These are phyloP conservation scores for Druceiella hillmani DNA, from an alignment of 2,888 invertebrate species.

Conservation along the genomic window DNA sequence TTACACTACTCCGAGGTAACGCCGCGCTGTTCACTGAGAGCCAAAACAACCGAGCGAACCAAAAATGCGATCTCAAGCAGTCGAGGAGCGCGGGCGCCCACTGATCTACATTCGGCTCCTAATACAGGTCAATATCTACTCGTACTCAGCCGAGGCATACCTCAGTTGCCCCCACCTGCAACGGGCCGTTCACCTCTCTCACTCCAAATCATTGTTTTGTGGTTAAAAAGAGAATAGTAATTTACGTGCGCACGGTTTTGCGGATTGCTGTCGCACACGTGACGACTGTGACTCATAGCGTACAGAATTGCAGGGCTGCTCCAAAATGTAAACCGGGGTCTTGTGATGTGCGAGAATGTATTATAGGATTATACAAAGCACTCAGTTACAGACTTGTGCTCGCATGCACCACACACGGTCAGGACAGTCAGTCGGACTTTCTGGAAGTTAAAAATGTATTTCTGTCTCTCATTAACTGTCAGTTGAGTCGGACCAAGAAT, in stretches of 20 bases:
- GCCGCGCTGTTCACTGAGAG: too few species aligned
- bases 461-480: too few species aligned
- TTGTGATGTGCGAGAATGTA: background rate
- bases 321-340: too few species aligned
- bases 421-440: background rate
- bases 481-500: too few species aligned
- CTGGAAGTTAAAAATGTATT: too few species aligned
- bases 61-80: too few species aligned
- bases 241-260: too few species aligned
- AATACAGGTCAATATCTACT: conserved; percentile 55
- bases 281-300: conserved; percentile 38
- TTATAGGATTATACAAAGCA: background rate
- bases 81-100: conserved; percentile 50
- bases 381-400: background rate
- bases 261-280: too few species aligned
- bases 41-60: too few species aligned
- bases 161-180: too few species aligned
- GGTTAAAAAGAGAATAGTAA: conserved; percentile 50
- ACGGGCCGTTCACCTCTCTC: conserved; percentile 50
- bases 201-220: conserved; percentile 50
- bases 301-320: conserved; percentile 19
- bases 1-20: too few species aligned
- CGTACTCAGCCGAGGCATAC: conserved; percentile 51
- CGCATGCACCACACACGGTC: background rate
- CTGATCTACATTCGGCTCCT: conserved; percentile 54